A percentile compares a stretch with the other conserved stretches of the same genome.
Conservation (phyloP, 2,888 invertebrate species). For the Dysmachus trigonus region DNA sequence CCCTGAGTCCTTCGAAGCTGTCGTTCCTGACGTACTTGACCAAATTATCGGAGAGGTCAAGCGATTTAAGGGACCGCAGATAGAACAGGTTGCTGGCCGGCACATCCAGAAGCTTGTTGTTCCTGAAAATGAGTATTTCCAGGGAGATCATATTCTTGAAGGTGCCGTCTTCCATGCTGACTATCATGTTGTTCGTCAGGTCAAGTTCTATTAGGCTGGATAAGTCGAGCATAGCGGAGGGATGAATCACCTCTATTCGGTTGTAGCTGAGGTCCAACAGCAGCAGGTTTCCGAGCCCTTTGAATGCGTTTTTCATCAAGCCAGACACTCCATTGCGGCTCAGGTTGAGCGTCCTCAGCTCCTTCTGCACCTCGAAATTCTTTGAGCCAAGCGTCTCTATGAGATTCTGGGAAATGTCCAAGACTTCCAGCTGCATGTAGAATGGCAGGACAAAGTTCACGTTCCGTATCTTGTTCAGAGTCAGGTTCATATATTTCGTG, state of each 20-base stretch:
- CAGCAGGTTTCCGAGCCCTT: constrained; percentile 74
- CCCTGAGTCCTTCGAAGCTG: constrained; percentile 77
- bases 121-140: constrained; percentile 76
- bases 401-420: constrained; percentile 85
- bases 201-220: constrained; percentile 77
- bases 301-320: constrained; percentile 79
- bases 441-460: constrained; percentile 81
- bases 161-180: constrained; percentile 76
- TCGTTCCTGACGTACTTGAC: constrained; percentile 77
- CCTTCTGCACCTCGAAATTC: constrained; percentile 81
- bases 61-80: constrained; percentile 73
- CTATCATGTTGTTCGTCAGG: constrained; percentile 79
- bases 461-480: constrained; percentile 82
- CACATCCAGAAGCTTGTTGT: constrained; percentile 81
- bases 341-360: constrained; percentile 78
- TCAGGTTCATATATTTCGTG: constrained; percentile 81
- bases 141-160: constrained; percentile 76
- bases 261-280: constrained; percentile 81
- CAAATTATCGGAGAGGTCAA: constrained; percentile 83
- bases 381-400: constrained; percentile 82
- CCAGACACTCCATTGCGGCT: constrained; percentile 78
- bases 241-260: constrained; percentile 77
- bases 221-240: constrained; percentile 81
- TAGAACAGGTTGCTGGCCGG: constrained; percentile 75
- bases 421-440: constrained; percentile 79